Percentiles rank a stretch among this genome's conserved stretches.
Evolutionary conservation across 2,888 invertebrate genomes (phyloP).

Genomic region (Aradus depressus): DNA sequence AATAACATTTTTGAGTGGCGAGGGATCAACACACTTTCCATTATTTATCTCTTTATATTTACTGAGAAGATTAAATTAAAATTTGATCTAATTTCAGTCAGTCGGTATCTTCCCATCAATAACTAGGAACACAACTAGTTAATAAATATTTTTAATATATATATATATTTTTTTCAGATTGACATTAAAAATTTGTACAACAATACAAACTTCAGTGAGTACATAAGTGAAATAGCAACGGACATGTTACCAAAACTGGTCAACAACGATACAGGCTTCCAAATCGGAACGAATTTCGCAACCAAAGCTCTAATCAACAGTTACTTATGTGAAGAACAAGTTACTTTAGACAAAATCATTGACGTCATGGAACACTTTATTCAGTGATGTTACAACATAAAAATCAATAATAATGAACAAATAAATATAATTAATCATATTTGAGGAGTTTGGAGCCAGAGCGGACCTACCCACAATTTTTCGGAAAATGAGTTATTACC

Average conservation of each 20-base stretch:
- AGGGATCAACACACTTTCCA: too few species aligned
- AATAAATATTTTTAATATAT: neutral
- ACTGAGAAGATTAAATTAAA: too few species aligned
- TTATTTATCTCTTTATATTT: too few species aligned
- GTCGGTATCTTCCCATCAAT: too few species aligned
- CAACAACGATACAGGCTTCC: conserved; percentile 7
- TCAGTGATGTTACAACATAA: conserved; percentile 6
- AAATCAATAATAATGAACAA: neutral
- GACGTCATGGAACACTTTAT: conserved; percentile 15
- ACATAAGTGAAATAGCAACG: conserved; percentile 7
- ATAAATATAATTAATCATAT: too few species aligned
- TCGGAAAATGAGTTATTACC: too few species aligned
- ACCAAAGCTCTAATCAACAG: conserved; percentile 7
- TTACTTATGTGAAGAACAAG: conserved; percentile 1
- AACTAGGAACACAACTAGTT: neutral
- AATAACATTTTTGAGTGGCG: too few species aligned
- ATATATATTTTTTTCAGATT: conserved; percentile 12
- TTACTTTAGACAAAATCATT: conserved; percentile 9
- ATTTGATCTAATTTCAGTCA: too few species aligned
- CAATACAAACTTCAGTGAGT: conserved; percentile 8
- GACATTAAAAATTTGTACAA: conserved; percentile 14
- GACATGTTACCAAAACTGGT: neutral
- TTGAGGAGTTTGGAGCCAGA: too few species aligned
- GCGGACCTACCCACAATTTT: too few species aligned
- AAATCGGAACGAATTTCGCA: neutral